Percentiles rank a stretch among this genome's conserved stretches.
Evolutionary conservation across 2,888 invertebrate genomes (phyloP).

Genomic region (Ellobium chinense): DNA sequence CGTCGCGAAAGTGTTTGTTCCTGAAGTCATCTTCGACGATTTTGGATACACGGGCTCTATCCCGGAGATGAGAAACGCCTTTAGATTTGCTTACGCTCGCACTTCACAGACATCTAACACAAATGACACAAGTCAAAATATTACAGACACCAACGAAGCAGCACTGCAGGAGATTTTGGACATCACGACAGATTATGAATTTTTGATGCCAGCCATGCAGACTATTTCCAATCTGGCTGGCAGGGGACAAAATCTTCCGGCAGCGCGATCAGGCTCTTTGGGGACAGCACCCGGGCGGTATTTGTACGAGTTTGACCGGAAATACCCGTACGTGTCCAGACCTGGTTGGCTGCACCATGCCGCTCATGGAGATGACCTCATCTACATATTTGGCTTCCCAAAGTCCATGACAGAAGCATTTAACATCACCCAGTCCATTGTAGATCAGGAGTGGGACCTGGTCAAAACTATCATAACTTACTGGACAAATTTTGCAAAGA

Average conservation of each 20-base stretch:
- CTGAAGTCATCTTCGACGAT: not conserved
- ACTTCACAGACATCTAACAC: not conserved
- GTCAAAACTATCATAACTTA: not conserved
- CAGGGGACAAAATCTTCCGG: no score
- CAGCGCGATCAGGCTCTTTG: slow-evolving; percentile 41
- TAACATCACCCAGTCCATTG: not conserved
- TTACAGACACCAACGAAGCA: not conserved
- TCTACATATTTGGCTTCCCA: slow-evolving; percentile 89
- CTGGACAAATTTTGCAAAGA: slow-evolving; percentile 14
- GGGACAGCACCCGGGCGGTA: slow-evolving; percentile 36
- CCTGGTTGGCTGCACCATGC: slow-evolving; percentile 96
- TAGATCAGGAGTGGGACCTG: not conserved
- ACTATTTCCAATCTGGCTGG: slow-evolving; percentile 27
- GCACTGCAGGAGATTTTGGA: slow-evolving; percentile 48
- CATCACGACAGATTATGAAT: slow-evolving; percentile 54
- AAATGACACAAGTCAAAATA: not conserved
- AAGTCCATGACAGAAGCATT: slow-evolving; percentile 74
- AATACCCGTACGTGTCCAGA: slow-evolving; percentile 89
- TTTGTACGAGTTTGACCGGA: slow-evolving; percentile 81
- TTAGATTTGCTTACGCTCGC: no score
- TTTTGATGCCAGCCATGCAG: slow-evolving; percentile 52
- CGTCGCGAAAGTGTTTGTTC: not conserved
- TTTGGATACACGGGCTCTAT: not conserved
- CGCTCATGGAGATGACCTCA: slow-evolving; percentile 96
- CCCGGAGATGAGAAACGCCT: not conserved